Evolutionary conservation across 2,888 invertebrate species (phyloP).

Genomic region (Hyposoter didymator): DNA sequence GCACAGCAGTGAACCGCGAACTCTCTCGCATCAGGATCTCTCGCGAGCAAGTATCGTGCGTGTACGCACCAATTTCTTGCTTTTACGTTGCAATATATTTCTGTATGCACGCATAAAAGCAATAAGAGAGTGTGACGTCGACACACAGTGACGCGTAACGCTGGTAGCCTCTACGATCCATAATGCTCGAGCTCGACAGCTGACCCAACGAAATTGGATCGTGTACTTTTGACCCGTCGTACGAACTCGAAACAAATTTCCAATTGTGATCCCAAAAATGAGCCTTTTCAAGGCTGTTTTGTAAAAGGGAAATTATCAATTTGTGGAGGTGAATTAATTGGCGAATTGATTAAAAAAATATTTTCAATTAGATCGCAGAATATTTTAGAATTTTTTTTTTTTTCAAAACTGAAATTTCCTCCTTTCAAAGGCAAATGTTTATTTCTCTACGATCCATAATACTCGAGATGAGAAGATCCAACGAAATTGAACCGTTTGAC

Average conservation of each 20-base stretch:
- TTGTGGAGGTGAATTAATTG: too few relatives aligned
- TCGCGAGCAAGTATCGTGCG: conserved; percentile 59
- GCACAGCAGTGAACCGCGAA: conserved; percentile 51
- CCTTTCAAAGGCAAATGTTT: too few relatives aligned
- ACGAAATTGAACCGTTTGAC: too few relatives aligned
- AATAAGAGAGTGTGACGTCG: conserved; percentile 73
- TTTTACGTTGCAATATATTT: conserved; percentile 56
- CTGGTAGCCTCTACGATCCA: conserved; percentile 73
- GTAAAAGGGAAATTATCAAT: too few relatives aligned
- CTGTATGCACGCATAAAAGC: conserved; percentile 41
- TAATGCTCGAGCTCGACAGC: conserved; percentile 57
- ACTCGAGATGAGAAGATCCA: too few relatives aligned
- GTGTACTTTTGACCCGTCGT: background rate
- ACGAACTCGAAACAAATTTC: background rate
- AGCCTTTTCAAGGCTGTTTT: background rate
- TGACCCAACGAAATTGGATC: background rate
- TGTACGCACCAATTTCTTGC: conserved; percentile 63
- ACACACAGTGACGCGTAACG: conserved; percentile 78
- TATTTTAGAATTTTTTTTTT: too few relatives aligned
- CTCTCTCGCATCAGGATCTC: conserved; percentile 35
- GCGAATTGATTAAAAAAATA: too few relatives aligned
- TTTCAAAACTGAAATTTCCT: too few relatives aligned
- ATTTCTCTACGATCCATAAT: too few relatives aligned
- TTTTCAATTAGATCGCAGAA: too few relatives aligned
- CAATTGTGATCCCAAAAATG: background rate